Conservation (phyloP, 2,888 invertebrate genomes). For the Meta bourneti region DNA sequence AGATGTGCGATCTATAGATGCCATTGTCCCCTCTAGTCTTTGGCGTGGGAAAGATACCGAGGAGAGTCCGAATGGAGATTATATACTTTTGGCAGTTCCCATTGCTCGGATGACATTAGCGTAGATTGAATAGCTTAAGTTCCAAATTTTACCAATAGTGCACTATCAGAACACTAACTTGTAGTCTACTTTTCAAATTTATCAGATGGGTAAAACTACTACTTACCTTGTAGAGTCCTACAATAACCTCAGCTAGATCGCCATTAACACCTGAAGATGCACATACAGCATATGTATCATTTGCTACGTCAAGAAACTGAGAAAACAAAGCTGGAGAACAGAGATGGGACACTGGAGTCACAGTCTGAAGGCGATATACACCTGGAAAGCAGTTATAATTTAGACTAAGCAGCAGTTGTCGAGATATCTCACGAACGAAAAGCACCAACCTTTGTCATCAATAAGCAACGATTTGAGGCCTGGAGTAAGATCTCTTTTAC, state of each 20-base stretch:
- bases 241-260: constrained; percentile 27
- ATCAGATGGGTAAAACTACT: not conserved
- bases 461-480: constrained; percentile 8
- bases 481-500: constrained; percentile 31
- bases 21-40: too few relatives aligned
- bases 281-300: constrained; percentile 64
- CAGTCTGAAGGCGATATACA: constrained; percentile 55
- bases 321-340: constrained; percentile 56
- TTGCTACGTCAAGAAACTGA: constrained; percentile 38
- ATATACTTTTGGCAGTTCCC: too few relatives aligned
- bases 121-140: too few relatives aligned
- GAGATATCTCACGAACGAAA: not conserved
- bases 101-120: too few relatives aligned
- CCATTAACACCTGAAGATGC: constrained; percentile 16
- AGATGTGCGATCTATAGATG: too few relatives aligned
- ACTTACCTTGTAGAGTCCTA: constrained; percentile 60
- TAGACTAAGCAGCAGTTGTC: not conserved
- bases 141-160: too few relatives aligned
- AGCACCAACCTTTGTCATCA: constrained; percentile 50
- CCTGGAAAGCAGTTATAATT: not conserved
- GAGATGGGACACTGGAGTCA: constrained; percentile 57
- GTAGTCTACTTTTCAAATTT: not conserved
- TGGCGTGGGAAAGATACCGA: too few relatives aligned
- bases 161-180: too few relatives aligned
- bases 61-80: too few relatives aligned